A percentile compares a stretch with the other conserved stretches of the same genome.
phyloP scores from a whole-genome alignment of 1,140 invertebrate genomes.

The Colletes latitarsis region DNA sequence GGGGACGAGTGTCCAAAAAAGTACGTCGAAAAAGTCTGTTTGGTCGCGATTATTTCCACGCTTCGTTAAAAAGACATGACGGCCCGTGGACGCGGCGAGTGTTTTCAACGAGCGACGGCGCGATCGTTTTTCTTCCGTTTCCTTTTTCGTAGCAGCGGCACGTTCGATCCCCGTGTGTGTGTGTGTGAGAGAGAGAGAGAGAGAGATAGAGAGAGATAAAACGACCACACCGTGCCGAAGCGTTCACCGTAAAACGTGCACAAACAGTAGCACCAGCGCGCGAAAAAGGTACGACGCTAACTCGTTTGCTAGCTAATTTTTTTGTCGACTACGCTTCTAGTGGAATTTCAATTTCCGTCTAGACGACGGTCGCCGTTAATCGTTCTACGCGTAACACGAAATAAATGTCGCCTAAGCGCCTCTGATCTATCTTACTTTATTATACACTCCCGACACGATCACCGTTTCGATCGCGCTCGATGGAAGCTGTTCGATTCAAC shows the following conservation, averaged over 20 bases:
- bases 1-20: background rate
- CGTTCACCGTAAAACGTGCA: slow-evolving; percentile 24
- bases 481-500: background rate
- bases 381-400: slow-evolving; percentile 47
- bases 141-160: background rate
- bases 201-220: background rate
- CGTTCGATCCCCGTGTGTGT: background rate
- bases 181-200: background rate
- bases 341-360: slow-evolving; percentile 37
- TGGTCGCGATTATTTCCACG: background rate
- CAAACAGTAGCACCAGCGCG: slow-evolving; percentile 41
- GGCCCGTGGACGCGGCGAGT: background rate
- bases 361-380: slow-evolving; percentile 10
- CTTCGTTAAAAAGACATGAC: too few species aligned
- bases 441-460: slow-evolving; percentile 30
- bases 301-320: slow-evolving; percentile 33
- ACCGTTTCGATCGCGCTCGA: background rate
- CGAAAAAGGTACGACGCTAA: slow-evolving; percentile 39
- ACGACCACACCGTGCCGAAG: background rate
- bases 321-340: slow-evolving; percentile 28
- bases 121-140: background rate
- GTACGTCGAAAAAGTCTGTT: background rate
- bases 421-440: slow-evolving; percentile 23
- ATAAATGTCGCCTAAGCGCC: slow-evolving; percentile 49
- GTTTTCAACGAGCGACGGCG: background rate